Evolutionary conservation across 2,797 vertebrate genomes (phyloP), one percentile per base, ranked within the genome.

Genomic region (Sebastes dallii): DNA sequence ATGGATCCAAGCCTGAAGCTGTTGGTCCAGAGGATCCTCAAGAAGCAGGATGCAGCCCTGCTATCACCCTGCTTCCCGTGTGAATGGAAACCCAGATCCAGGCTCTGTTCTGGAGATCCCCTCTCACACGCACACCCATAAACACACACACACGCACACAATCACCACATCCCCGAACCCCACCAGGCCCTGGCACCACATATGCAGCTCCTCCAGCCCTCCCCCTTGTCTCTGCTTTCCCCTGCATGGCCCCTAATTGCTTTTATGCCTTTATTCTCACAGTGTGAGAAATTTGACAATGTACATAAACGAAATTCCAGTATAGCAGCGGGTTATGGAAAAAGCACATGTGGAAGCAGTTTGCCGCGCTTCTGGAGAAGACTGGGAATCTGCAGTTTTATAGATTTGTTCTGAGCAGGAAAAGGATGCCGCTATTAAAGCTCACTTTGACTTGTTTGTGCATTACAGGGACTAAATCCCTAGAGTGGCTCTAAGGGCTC

Each of bases 291-390:
- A 91, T 95, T 92, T 94, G 94, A 95, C 92, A 93, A 93, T 92
- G 88, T 92, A 94, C 91, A 95, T 94, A 94, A 94, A 95, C 84
- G 73, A 88, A 94, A 95, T 94, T 94, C 95, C 94, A 95, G 91
- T 92, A 89, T 85, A 94, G 90, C 92, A 92, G 91, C 86, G 80
- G 94, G 90, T 91, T 89, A 90, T 91, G 91, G 91, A 95, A 92
- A 93, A 92, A 90, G 85, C 89, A 92, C 95, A 96, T 96, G 94
- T 96, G 95, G 92, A 94, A 95, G 91, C 87, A 90, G 86, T 96
- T 95, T 94, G 83, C 85, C 22, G 62, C 76, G 79, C 87, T 89
- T 91, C 83, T 72, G 77, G 78, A 91, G 83, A 81, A 87, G 87
- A 89, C 81, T 82, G 89, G 83, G 88, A 89, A 87, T 88, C 86